Base-by-base conservation (phyloP, 2,888 invertebrate genomes). In the Priocnemis perturbator region DNA sequence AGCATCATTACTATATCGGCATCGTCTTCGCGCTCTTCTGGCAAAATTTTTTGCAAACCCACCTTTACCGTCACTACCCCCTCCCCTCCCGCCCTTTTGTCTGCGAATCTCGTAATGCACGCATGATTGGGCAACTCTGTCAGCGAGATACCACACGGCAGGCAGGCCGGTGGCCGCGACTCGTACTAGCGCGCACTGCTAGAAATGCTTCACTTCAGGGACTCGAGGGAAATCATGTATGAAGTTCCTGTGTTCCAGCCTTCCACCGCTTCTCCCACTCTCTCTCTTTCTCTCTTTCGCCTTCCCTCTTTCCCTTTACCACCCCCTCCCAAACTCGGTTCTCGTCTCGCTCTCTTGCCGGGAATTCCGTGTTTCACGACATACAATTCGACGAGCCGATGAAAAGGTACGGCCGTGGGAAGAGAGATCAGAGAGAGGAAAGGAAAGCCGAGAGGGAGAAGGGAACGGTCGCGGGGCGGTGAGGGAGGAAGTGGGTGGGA, bases 181-280 rank as follows among this genome's bases (percentile, higher is more conserved):
- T 78, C 76, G 79, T 71, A 77, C 79, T 79, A 80, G 79, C 81
- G 77, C 77, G 81, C 83, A 86, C 86, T 83, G 83, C 86, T 83
- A 85, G 87, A 86, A 88, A 86, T 86, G 84, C 85, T 85, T 87
- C 82, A 85, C 85, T 85, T 83, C 83, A 74, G 82, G 83, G 86
- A 86, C 88, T 87, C 88, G 78, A 60, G 88, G 88, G 88, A 88
- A 88, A 88, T 88, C 87, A 88, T 87, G 86, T 87, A 87, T 87
- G 84, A 87, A 87, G 84, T 85, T 86, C 82, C 82, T 82, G 81
- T 78, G 78, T 82, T 82, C 83, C 82, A 77, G 73, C 76, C 71
- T 76, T 76, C 72, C 69, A 45, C 56, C 70, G 62, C 48, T 60
- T 62, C 56, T 75, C 67, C 67, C 76, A 73, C 69, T 62, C 67